A percentile compares a stretch with the other conserved stretches of the same genome.
Evolutionary conservation across 2,888 invertebrate species (phyloP).

Genomic region (Eristalis intricaria): DNA sequence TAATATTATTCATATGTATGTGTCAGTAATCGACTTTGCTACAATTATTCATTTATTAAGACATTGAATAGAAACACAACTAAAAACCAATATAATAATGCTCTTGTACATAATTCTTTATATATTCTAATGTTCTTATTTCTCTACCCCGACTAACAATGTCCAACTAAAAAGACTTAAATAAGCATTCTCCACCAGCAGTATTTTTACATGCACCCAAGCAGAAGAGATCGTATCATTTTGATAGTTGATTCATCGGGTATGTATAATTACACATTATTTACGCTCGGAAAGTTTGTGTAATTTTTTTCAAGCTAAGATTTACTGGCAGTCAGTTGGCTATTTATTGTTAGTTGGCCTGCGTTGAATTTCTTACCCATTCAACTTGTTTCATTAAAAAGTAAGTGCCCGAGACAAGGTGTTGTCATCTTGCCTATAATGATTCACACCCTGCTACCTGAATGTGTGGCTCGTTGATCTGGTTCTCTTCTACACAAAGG

Average conservation of each 20-base stretch:
- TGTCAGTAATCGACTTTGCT: too few species aligned
- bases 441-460: constrained; percentile 10
- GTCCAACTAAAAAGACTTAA: constrained; percentile 54
- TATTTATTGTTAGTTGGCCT: constrained; percentile 44
- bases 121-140: neutral
- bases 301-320: constrained; percentile 1
- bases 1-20: too few species aligned
- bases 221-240: constrained; percentile 59
- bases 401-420: constrained; percentile 19
- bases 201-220: constrained; percentile 12
- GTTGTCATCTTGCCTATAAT: constrained; percentile 28
- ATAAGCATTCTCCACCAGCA: constrained; percentile 50
- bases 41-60: too few species aligned
- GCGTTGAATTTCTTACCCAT: neutral
- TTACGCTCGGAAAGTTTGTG: constrained; percentile 24
- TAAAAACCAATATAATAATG: too few species aligned
- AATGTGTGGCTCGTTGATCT: constrained; percentile 45
- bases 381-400: neutral
- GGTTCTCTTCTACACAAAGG: constrained; percentile 24
- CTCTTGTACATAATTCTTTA: neutral
- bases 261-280: constrained; percentile 39
- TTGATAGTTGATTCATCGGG: constrained; percentile 40
- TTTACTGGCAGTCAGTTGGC: neutral
- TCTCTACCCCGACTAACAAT: constrained; percentile 26
- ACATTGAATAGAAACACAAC: too few species aligned